Evolutionary conservation across 2,113 vertebrate species (phyloP).

Genomic region (Indicator indicator): DNA sequence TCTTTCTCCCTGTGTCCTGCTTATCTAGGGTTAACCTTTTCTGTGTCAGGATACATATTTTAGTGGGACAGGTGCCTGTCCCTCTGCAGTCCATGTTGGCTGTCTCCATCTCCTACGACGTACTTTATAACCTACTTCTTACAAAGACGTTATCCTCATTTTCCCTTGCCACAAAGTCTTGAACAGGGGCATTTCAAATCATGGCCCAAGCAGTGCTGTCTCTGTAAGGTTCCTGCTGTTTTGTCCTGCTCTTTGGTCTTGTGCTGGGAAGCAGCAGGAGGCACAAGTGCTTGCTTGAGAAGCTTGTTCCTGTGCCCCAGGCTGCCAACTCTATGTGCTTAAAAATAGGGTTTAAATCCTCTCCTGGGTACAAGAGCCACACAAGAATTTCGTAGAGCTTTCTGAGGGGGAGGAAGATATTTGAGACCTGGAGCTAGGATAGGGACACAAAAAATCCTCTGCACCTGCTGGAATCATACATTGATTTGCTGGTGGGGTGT

Average conservation of each 20-base stretch:
- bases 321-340: constrained; percentile 5
- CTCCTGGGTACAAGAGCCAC: neutral
- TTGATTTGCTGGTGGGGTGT: neutral
- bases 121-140: constrained; percentile 29
- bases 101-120: accelerated
- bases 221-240: neutral
- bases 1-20: neutral
- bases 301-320: neutral
- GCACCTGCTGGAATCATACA: constrained; percentile 28
- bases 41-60: neutral
- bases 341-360: constrained; percentile 60
- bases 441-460: neutral
- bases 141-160: constrained; percentile 48
- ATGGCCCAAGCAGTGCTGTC: neutral
- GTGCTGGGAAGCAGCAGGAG: neutral
- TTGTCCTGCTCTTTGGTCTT: neutral
- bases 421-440: neutral
- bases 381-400: neutral
- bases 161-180: neutral
- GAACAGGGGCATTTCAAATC: neutral
- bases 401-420: neutral
- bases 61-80: neutral
- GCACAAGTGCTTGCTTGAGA: accelerated
- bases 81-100: neutral
- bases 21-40: constrained; percentile 18